These are phyloP conservation scores for Phylloscopus trochilus DNA, from an alignment of 2,113 vertebrate species.

Conservation along the genomic window DNA sequence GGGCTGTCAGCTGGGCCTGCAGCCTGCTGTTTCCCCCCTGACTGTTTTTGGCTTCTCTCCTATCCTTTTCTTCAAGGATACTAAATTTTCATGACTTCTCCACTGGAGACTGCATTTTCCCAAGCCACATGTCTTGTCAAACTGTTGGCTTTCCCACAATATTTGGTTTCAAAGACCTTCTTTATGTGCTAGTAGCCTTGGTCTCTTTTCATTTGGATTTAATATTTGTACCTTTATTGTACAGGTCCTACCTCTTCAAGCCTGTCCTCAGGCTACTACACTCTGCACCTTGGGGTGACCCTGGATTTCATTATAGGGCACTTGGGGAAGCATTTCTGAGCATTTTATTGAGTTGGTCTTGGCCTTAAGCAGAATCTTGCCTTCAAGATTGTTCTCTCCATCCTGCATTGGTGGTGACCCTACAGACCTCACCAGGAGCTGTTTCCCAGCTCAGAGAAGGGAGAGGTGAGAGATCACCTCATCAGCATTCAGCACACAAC, in stretches of 20 bases:
- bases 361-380: not conserved
- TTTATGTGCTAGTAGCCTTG: not conserved
- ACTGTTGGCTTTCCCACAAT: not conserved
- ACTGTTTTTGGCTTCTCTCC: not conserved
- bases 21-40: not conserved
- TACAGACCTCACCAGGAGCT: not conserved
- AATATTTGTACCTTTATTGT: not conserved
- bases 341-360: not conserved
- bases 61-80: slow-evolving; percentile 16
- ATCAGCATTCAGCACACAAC: not conserved
- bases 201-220: not conserved
- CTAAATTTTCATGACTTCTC: not conserved
- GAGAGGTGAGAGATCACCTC: not conserved
- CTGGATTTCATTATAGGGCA: not conserved
- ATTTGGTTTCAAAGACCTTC: not conserved
- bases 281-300: not conserved
- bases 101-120: not conserved
- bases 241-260: not conserved
- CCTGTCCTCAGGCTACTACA: not conserved
- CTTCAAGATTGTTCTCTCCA: not conserved
- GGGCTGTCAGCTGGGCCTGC: not conserved
- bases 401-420: not conserved
- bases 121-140: not conserved
- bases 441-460: not conserved
- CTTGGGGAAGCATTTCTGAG: not conserved